Evolutionary conservation across 2,797 vertebrate genomes (phyloP).

Genomic region (Lophura swinhoii): DNA sequence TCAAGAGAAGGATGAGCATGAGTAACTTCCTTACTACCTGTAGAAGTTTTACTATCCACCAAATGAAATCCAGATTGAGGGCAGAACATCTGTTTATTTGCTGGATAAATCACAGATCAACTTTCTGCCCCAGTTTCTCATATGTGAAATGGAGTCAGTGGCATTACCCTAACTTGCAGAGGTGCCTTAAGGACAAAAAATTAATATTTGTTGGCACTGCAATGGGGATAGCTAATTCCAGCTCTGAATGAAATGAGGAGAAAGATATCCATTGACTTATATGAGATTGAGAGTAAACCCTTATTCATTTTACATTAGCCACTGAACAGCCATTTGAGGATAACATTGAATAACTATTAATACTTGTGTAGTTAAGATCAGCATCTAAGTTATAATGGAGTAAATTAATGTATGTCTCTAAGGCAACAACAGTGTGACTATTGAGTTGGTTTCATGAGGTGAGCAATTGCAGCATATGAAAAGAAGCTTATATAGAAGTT

Average conservation of each 20-base stretch:
- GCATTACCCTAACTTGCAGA: constrained; percentile 10
- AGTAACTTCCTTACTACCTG: background rate
- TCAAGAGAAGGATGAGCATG: background rate
- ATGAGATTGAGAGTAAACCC: constrained; percentile 39
- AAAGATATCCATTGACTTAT: constrained; percentile 59
- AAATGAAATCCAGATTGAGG: background rate
- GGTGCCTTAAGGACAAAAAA: constrained; percentile 58
- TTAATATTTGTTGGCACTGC: background rate
- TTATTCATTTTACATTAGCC: constrained; percentile 32
- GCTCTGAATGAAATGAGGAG: constrained; percentile 19
- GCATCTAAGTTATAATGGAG: background rate
- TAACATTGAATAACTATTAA: constrained; percentile 41
- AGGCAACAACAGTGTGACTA: constrained; percentile 25
- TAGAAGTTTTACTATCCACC: background rate
- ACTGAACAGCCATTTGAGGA: constrained; percentile 51
- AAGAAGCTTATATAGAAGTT: background rate
- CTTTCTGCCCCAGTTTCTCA: background rate
- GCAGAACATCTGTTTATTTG: background rate
- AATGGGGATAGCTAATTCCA: constrained; percentile 39
- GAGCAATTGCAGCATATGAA: constrained; percentile 9
- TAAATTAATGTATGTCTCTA: constrained; percentile 49
- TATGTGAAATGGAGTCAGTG: background rate
- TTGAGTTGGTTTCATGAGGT: background rate
- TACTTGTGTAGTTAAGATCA: constrained; percentile 15
- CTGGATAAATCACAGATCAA: background rate